A percentile compares a stretch with the other conserved stretches of the same genome.
Evolutionary conservation across 1,140 invertebrate genomes (phyloP).

Genomic region (Acromyrmex heyeri): DNA sequence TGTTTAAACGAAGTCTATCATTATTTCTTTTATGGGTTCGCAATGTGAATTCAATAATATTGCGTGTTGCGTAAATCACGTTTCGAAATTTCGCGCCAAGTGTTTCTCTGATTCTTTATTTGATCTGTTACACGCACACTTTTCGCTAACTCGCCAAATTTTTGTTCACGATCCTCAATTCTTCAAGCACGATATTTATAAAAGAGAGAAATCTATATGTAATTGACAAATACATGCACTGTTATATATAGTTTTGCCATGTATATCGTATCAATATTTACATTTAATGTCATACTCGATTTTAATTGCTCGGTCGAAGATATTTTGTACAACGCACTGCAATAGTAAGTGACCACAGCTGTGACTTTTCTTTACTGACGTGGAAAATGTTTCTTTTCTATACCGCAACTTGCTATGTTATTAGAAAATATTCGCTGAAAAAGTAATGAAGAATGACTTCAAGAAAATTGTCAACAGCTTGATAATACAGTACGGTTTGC

Average conservation of each 20-base stretch:
- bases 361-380: constrained; percentile 43
- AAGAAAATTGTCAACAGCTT: constrained; percentile 32
- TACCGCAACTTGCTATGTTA: constrained; percentile 21
- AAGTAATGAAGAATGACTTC: constrained; percentile 45
- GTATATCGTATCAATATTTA: background rate
- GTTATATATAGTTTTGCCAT: background rate
- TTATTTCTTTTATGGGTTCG: background rate
- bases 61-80: constrained; percentile 35
- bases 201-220: background rate
- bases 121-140: background rate
- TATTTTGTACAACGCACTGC: background rate
- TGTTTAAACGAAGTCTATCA: constrained; percentile 44
- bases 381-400: constrained; percentile 38
- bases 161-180: background rate
- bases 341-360: background rate
- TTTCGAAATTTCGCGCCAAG: constrained; percentile 15
- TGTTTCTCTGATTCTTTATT: constrained; percentile 4
- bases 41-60: constrained; percentile 47
- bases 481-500: background rate
- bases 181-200: background rate
- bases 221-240: background rate
- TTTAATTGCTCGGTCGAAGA: constrained; percentile 14
- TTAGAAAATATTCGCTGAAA: constrained; percentile 43
- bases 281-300: background rate
- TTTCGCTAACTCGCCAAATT: background rate